Evolutionary conservation across 2,797 vertebrate species (phyloP), one percentile per base, ranked within the genome.

Genomic region (Streptopelia turtur): DNA sequence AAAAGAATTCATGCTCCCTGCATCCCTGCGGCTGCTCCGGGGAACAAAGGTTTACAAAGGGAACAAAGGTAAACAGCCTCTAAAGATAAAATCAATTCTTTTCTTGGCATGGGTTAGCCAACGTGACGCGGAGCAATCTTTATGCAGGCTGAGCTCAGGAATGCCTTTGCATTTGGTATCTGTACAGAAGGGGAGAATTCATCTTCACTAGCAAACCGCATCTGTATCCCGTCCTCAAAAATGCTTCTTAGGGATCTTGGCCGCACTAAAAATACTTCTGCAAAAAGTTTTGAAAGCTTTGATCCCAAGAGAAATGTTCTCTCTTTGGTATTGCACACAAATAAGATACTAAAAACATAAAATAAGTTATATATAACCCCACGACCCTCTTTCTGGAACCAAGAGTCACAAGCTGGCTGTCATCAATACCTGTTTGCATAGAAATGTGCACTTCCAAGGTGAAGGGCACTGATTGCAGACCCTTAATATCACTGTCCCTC

Each of bases 251-350:
- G 71, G 37, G 64, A 94, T 60, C 80, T 25, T 22, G 35, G 60
- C 76, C 1, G 1, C 1, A 1, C n/a, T 79, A 84, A 90, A 94
- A 97, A 90, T 41, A 79, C 24, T 88, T 64, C 13, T 45, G 57
- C 50, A 77, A 77, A 45, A 76, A 56, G 39, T 47, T 88, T 91
- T 76, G 55, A 81, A 94, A 55, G 66, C 66, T 93, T 82, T 80
- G 45, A 94, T 84, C 37, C 61, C 41, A 18, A 37, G 74, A 49
- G 11, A 74, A 78, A 52, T 21, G 13, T 74, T 57, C 90, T 89
- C 60, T 70, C 66, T 80, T 84, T 41, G 49, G 28, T 53, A 55
- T 1, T 68, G 86, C 33, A 61, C 56, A 85, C 53, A 83, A 85
- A 37, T 70, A 64, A 60, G 53, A 84, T 12, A 47, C 25, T 57